Evolutionary conservation across 1,140 invertebrate species (phyloP), one percentile per base, ranked within the genome.

Genomic region (Meloidogyne hapla): DNA sequence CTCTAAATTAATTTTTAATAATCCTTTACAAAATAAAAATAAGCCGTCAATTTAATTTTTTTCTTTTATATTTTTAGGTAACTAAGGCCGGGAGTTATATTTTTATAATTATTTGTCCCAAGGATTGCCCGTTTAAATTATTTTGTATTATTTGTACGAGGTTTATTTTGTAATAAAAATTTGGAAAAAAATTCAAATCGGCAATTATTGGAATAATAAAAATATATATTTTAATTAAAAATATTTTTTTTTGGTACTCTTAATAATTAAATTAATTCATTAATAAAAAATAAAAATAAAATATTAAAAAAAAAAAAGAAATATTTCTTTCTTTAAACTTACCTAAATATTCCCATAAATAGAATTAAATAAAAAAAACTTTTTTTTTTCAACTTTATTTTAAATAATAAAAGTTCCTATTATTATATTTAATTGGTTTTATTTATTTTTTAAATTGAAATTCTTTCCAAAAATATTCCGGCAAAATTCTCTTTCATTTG

Each of bases 391-490:
- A 33, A 33, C 33, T 48, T 3, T 48, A 18, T 48, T 48, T 48
- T 48, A 48, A 18, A 18, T n/a, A 48, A 48, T 48, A 56, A 56
- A n/a, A 56, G 12, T 18, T 4, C 18, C n/a, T 56, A n/a, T 56
- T n/a, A n/a, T n/a, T 56, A 56, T n/a, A 56, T 56, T 56, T 56
- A 56, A 56, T 56, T 56, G 48, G 18, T 56, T n/a, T n/a, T n/a
- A n/a, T n/a, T 5, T 6, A n/a, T 56, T 56, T 42, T 38, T 38
- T 38, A 4, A 38, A 38, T 38, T 4, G 9, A 4, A 38, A 8
- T 42, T 10, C 40, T 42, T 9, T 12, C 8, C 8, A 15, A 6
- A 33, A 33, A 15, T 4, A 15, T 48, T 48, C 45, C 15, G 6
- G n/a, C n/a, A 56, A n/a, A n/a, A n/a, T 1, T 56, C 6, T 56